Evolutionary conservation across 92 coral and sea anemone species (phyloP).

Genomic region (Parazoanthus atlanticus): DNA sequence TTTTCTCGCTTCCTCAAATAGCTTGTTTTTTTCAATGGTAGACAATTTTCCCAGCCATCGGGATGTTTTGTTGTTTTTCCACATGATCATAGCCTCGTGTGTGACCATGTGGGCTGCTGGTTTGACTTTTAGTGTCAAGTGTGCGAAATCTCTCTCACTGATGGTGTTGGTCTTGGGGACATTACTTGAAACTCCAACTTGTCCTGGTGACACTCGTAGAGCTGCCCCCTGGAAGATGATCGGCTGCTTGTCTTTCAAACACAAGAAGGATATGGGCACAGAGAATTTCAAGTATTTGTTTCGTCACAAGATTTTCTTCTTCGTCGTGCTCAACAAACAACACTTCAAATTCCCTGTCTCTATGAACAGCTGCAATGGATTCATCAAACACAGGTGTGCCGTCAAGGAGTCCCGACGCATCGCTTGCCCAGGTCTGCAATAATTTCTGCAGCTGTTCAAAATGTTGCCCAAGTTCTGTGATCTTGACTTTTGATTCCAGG

Average conservation of each 20-base stretch:
- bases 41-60: background rate
- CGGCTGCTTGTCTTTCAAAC: constrained; percentile 6
- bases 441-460: background rate
- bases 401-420: constrained; percentile 15
- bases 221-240: constrained; percentile 22
- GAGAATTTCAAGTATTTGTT: constrained; percentile 11
- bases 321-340: constrained; percentile 3
- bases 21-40: background rate
- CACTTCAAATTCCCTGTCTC: constrained; percentile 13
- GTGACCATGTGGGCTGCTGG: constrained; percentile 22
- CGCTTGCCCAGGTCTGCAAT: background rate
- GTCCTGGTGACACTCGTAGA: background rate
- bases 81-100: constrained; percentile 1
- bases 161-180: constrained; percentile 12
- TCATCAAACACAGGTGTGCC: constrained; percentile 15
- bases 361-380: background rate
- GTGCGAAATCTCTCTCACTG: constrained; percentile 31
- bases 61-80: constrained; percentile 7
- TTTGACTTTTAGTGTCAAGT: background rate
- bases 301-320: background rate
- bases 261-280: background rate
- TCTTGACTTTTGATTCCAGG: background rate
- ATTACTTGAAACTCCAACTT: background rate
- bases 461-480: background rate
- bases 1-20: constrained; percentile 8